phyloP scores from a whole-genome alignment of 2,888 invertebrate genomes.

The Podotricha telesiphe region DNA sequence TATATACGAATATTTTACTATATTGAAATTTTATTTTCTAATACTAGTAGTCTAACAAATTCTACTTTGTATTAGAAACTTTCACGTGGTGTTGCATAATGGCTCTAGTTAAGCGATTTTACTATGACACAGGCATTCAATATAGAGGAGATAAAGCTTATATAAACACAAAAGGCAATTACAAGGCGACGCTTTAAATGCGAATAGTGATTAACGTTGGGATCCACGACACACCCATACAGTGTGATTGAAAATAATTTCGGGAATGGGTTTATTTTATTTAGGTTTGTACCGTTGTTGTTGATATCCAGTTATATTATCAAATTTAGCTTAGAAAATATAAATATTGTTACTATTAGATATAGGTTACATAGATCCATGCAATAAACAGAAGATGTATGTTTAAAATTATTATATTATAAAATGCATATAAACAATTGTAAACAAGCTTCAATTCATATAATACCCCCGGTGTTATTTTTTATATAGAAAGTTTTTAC shows the following conservation, averaged over 20 bases:
- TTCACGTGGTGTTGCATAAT: constrained; percentile 37
- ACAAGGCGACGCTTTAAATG: constrained; percentile 79
- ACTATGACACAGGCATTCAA: constrained; percentile 66
- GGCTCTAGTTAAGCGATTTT: constrained; percentile 46
- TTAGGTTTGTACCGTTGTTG: constrained; percentile 8
- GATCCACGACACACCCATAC: constrained; percentile 24
- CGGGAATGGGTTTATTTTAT: constrained; percentile 13
- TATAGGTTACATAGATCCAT: too few species aligned
- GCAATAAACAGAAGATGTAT: too few species aligned
- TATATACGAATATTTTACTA: constrained; percentile 4
- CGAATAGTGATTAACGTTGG: constrained; percentile 73
- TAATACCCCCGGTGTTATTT: too few species aligned
- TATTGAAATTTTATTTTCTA: neutral
- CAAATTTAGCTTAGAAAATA: neutral
- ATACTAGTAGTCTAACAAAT: neutral
- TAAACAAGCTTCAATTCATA: too few species aligned
- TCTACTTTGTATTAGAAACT: neutral
- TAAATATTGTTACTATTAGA: neutral
- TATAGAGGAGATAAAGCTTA: constrained; percentile 75
- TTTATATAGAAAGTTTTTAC: too few species aligned
- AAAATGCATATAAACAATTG: too few species aligned
- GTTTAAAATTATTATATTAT: too few species aligned
- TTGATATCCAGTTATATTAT: neutral
- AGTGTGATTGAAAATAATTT: constrained; percentile 26
- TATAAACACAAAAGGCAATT: constrained; percentile 82